Base-by-base conservation (phyloP, 2,888 invertebrate species). In the Cephus spinipes region DNA sequence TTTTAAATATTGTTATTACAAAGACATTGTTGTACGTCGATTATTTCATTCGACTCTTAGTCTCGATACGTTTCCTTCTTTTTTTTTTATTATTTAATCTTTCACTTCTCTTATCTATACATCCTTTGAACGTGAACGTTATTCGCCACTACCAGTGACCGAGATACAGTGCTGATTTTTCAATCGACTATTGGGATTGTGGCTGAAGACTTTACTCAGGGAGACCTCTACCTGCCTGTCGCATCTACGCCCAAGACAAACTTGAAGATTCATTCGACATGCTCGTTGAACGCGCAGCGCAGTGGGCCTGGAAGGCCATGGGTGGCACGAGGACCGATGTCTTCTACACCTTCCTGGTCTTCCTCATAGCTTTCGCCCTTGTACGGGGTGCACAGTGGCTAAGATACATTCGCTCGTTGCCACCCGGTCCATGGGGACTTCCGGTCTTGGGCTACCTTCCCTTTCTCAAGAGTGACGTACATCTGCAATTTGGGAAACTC, bases 371-470 rank as follows among this genome's bases (percentile, higher is more conserved):
- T 85, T 83, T 94, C 85, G 86, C 90, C 55, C 40, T 89, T 32
- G 92, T 92, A 76, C 89, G 92, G 76, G 83, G 85, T 30, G 40
- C 92, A n/a, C 92, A 87, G 90, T 90, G 85, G 90, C 89, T 86
- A 71, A 90, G 78, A 77, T 89, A 84, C 88, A 90, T 88, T 81
- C 89, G 82, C 85, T 92, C 93, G 83, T 92, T 97, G 84, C 98
- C 98, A 0, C 98, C 98, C 0, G 98, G 98, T 4, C 98, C 98
- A 4, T 96, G 96, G 96, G 97, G 97, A 3, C 92, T 96, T 6
- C 98, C 98, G 32, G 93, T 97, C 76, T 93, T 97, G 78, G 98
- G 98, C 80, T 97, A 96, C 89, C 92, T 98, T 83, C 96, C 96
- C 4, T 97, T 96, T 91, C 93, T 98, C 87, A 96, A 95, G 84